These are phyloP conservation scores for Acromyrmex charruanus DNA, from an alignment of 1,140 invertebrate genomes.

Conservation along the genomic window DNA sequence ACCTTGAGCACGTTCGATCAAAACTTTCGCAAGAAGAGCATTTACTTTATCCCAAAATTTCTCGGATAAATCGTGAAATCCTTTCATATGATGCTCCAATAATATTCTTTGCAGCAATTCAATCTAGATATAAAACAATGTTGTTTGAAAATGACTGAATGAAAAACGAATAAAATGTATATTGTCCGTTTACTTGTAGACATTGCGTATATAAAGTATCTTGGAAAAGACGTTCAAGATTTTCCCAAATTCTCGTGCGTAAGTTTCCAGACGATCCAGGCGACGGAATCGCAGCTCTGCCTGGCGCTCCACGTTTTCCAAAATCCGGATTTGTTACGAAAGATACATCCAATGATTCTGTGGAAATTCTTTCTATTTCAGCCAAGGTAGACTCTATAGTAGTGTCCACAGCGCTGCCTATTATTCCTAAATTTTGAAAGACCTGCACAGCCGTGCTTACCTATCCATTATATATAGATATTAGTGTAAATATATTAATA, in stretches of 20 bases:
- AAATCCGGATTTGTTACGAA: constrained; percentile 78
- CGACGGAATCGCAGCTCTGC: constrained; percentile 89
- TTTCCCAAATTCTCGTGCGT: constrained; percentile 92
- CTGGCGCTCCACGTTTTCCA: constrained; percentile 88
- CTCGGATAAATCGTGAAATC: constrained; percentile 85
- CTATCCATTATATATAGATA: constrained; percentile 77
- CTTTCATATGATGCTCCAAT: constrained; percentile 82
- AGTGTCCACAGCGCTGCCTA: constrained; percentile 88
- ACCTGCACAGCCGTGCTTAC: constrained; percentile 90
- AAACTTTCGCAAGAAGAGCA: constrained; percentile 86
- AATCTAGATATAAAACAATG: constrained; percentile 80
- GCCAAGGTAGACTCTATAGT: constrained; percentile 87
- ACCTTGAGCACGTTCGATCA: constrained; percentile 87
- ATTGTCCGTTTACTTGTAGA: constrained; percentile 88
- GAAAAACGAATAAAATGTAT: constrained; percentile 75
- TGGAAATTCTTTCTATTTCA: constrained; percentile 88
- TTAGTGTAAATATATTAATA: constrained; percentile 24
- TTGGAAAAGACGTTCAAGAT: constrained; percentile 92
- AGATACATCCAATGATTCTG: constrained; percentile 88
- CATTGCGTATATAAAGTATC: constrained; percentile 90
- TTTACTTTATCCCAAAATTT: constrained; percentile 88
- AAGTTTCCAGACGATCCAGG: constrained; percentile 90
- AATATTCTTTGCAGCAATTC: constrained; percentile 83
- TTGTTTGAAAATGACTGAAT: neutral
- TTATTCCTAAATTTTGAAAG: constrained; percentile 90